A percentile compares a stretch with the other conserved stretches of the same genome.
Evolutionary conservation across 1,140 invertebrate species (phyloP).

Genomic region (Drosophila pandora): DNA sequence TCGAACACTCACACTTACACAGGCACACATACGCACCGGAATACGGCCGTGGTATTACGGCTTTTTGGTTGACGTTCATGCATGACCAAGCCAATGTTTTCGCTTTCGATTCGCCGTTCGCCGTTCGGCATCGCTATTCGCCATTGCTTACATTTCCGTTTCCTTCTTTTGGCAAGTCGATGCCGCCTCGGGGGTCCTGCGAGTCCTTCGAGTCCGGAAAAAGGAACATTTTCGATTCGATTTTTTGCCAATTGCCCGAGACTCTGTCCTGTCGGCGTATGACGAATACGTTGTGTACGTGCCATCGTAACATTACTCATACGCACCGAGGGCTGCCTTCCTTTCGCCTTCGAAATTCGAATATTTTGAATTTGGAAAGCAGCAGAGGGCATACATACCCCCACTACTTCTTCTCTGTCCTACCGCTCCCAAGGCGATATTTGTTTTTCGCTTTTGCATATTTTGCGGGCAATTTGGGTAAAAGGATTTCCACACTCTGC

Average conservation of each 20-base stretch:
- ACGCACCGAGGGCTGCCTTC: constrained; percentile 47
- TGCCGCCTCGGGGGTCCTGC: constrained; percentile 44
- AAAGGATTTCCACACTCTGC: constrained; percentile 44
- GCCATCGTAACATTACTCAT: constrained; percentile 58
- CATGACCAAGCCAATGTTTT: constrained; percentile 69
- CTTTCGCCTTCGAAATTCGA: constrained; percentile 14
- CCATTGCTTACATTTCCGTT: constrained; percentile 71
- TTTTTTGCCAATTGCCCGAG: constrained; percentile 69
- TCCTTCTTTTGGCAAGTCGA: constrained; percentile 48
- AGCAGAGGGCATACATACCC: neutral
- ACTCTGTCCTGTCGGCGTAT: constrained; percentile 48
- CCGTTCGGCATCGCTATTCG: constrained; percentile 49
- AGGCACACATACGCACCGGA: constrained; percentile 4
- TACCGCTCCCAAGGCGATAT: constrained; percentile 51
- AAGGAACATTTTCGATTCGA: constrained; percentile 66
- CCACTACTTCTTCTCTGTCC: neutral
- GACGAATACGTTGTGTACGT: constrained; percentile 73
- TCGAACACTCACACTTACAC: constrained; percentile 24
- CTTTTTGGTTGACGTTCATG: constrained; percentile 67
- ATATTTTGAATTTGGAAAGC: constrained; percentile 34
- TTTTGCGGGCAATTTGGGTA: constrained; percentile 74
- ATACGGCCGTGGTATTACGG: constrained; percentile 12
- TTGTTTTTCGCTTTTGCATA: constrained; percentile 76
- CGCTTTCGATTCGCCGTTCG: constrained; percentile 16
- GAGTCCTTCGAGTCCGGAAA: constrained; percentile 47